A percentile compares a stretch with the other conserved stretches of the same genome.
phyloP scores from a whole-genome alignment of 2,113 vertebrate genomes.

The Grus americana region DNA sequence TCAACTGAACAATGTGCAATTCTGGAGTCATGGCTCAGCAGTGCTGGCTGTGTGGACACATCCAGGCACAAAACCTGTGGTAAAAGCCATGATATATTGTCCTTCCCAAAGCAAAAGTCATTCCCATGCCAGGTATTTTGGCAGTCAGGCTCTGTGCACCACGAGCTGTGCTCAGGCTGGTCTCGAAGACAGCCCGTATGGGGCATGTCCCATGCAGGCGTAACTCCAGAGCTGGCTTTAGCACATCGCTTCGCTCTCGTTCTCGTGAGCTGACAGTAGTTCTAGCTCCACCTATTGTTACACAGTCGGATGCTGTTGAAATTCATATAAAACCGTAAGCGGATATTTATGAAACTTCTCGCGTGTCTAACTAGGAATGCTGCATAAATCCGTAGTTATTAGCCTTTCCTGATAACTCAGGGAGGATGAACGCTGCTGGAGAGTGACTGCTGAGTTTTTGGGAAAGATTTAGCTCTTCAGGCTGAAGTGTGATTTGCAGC shows the following conservation, averaged over 20 bases:
- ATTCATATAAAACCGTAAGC: rapidly evolving
- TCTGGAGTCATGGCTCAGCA: not conserved
- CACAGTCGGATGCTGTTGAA: rapidly evolving
- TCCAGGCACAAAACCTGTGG: not conserved
- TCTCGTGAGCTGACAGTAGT: not conserved
- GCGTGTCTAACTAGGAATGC: rapidly evolving
- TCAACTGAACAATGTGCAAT: too few species aligned
- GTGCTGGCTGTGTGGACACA: rapidly evolving
- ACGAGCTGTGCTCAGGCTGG: not conserved
- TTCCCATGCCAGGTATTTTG: rapidly evolving
- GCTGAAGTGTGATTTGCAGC: not conserved
- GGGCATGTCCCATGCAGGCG: rapidly evolving
- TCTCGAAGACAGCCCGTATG: rapidly evolving
- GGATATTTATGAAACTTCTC: not conserved
- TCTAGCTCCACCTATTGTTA: slow-evolving; percentile 15
- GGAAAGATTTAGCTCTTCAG: not conserved
- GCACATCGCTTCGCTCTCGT: rapidly evolving
- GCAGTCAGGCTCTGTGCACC: rapidly evolving
- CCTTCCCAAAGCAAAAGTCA: too few species aligned
- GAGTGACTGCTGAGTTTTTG: not conserved
- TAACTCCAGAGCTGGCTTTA: rapidly evolving
- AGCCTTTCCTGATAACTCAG: not conserved
- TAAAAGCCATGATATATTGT: not conserved
- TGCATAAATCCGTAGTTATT: rapidly evolving
- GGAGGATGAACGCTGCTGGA: not conserved